Evolutionary conservation across 2,888 invertebrate genomes (phyloP).

Genomic region (Drosophila anomalata): DNA sequence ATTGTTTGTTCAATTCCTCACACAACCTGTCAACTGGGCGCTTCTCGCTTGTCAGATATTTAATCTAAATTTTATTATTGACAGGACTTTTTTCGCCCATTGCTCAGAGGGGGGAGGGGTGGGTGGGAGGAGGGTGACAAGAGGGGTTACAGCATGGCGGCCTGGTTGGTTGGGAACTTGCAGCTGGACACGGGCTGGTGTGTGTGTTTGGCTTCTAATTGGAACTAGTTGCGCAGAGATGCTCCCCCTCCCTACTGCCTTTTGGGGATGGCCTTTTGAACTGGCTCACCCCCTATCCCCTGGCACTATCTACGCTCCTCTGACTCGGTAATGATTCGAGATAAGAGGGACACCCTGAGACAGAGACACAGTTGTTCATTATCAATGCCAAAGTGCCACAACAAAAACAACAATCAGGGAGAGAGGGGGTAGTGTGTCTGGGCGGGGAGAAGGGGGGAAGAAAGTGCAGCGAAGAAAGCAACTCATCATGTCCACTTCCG

Average conservation of each 20-base stretch:
- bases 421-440: background rate
- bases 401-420: constrained; percentile 10
- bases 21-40: constrained; percentile 52
- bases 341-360: constrained; percentile 31
- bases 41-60: constrained; percentile 53
- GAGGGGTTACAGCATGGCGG: background rate
- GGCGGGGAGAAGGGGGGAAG: background rate
- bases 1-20: constrained; percentile 10
- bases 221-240: constrained; percentile 16
- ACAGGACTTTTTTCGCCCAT: constrained; percentile 32
- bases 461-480: constrained; percentile 22
- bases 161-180: background rate
- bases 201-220: constrained; percentile 2
- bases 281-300: background rate
- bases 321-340: constrained; percentile 51
- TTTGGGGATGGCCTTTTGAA: background rate
- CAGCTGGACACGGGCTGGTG: background rate
- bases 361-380: constrained; percentile 23
- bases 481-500: background rate
- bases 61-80: constrained; percentile 55
- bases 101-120: background rate
- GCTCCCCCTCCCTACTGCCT: too few relatives aligned
- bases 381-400: constrained; percentile 26
- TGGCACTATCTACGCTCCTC: background rate
- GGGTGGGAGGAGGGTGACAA: background rate